phyloP scores from a whole-genome alignment of 2,888 invertebrate species.

The Zeuzera pyrina region DNA sequence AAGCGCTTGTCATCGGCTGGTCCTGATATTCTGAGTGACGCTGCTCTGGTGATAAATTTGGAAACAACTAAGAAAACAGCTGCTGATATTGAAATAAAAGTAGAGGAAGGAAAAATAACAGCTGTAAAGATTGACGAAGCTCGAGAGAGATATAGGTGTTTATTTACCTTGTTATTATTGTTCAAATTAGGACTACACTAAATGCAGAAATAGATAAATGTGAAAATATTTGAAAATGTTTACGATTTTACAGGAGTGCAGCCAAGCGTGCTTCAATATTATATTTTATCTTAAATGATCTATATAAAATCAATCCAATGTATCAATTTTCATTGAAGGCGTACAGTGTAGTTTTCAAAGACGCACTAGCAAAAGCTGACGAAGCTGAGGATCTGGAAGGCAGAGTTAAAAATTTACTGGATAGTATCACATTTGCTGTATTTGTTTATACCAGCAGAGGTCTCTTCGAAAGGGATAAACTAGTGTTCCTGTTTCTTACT shows the following conservation, averaged over 20 bases:
- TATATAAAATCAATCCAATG: conserved; percentile 93
- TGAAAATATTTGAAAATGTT: neutral
- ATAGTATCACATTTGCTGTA: conserved; percentile 89
- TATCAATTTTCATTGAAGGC: conserved; percentile 97
- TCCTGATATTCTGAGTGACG: conserved; percentile 92
- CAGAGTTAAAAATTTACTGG: conserved; percentile 84
- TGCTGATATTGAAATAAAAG: conserved; percentile 90
- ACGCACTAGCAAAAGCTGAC: conserved; percentile 82
- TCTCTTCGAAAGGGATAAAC: conserved; percentile 92
- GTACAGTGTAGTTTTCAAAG: conserved; percentile 92
- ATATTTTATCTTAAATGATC: conserved; percentile 94
- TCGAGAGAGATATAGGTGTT: conserved; percentile 84
- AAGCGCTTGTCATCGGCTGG: conserved; percentile 91
- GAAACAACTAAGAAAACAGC: conserved; percentile 95
- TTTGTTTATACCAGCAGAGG: conserved; percentile 92
- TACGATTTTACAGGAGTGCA: conserved; percentile 73
- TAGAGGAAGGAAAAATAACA: conserved; percentile 88
- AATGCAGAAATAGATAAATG: neutral
- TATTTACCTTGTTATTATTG: neutral
- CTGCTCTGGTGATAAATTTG: conserved; percentile 90
- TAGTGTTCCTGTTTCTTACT: conserved; percentile 91
- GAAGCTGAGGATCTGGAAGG: conserved; percentile 79
- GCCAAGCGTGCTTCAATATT: conserved; percentile 90
- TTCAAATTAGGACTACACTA: neutral
- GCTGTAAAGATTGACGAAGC: conserved; percentile 92